Percentiles rank a stretch among this genome's conserved stretches.
Evolutionary conservation across 2,797 vertebrate genomes (phyloP).

Genomic region (Chelmon rostratus): DNA sequence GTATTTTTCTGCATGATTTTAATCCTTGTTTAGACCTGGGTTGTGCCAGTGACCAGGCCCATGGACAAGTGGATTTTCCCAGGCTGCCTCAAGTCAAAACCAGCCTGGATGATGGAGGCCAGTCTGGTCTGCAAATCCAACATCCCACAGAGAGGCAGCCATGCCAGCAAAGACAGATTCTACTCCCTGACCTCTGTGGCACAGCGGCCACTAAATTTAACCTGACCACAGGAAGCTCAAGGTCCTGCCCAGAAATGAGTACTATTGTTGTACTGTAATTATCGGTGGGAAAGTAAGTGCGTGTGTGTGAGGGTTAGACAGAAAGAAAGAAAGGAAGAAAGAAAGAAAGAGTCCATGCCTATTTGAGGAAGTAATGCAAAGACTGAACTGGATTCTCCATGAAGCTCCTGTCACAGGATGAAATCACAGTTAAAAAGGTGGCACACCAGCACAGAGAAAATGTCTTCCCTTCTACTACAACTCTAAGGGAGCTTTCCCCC

Average conservation of each 20-base stretch:
- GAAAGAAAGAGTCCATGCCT: neutral
- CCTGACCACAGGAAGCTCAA: constrained; percentile 72
- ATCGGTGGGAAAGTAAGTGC: constrained; percentile 52
- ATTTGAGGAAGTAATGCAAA: constrained; percentile 22
- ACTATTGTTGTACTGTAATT: constrained; percentile 69
- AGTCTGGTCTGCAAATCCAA: constrained; percentile 53
- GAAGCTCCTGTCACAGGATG: constrained; percentile 36
- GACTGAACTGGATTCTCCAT: constrained; percentile 32
- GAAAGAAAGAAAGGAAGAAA: neutral
- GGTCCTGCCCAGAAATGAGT: constrained; percentile 66
- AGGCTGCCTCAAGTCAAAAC: constrained; percentile 37
- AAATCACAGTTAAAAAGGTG: constrained; percentile 36
- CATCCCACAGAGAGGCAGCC: constrained; percentile 41
- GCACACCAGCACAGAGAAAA: constrained; percentile 12
- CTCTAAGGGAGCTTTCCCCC: constrained; percentile 1
- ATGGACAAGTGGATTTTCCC: constrained; percentile 51
- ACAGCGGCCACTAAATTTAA: constrained; percentile 60
- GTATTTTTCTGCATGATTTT: constrained; percentile 40
- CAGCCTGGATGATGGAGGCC: constrained; percentile 21
- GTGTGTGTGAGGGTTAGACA: constrained; percentile 3
- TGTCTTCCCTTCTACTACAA: neutral
- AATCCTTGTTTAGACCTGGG: constrained; percentile 41
- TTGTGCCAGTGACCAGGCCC: constrained; percentile 36
- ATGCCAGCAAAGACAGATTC: constrained; percentile 57
- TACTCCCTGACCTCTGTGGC: constrained; percentile 66